Evolutionary conservation across 2,113 vertebrate genomes (phyloP).

Genomic region (Guaruba guarouba): DNA sequence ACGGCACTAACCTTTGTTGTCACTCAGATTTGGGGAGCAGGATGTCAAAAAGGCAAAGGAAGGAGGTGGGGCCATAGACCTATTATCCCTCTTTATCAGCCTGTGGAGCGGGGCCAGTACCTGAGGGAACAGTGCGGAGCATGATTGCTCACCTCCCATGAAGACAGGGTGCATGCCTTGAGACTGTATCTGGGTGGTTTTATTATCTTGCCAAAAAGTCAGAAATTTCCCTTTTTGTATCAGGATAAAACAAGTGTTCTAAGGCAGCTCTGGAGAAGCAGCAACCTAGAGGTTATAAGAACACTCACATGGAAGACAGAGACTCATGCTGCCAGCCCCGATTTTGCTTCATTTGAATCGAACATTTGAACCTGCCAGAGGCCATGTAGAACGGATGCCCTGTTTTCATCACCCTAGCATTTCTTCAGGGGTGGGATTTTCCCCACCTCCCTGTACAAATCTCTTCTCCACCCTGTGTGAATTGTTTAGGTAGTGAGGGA

Average conservation of each 20-base stretch:
- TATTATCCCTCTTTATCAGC: conserved; percentile 52
- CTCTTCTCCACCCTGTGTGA: background rate
- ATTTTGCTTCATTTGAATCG: background rate
- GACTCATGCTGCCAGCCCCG: background rate
- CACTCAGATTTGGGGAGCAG: conserved; percentile 39
- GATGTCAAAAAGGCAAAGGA: conserved; percentile 52
- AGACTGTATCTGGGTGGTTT: conserved; percentile 65
- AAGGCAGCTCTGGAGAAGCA: background rate
- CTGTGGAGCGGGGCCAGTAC: conserved; percentile 41
- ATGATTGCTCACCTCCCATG: conserved; percentile 60
- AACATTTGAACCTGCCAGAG: background rate
- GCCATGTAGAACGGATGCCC: background rate
- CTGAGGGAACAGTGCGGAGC: conserved; percentile 31
- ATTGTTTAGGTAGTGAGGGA: background rate
- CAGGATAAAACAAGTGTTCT: conserved; percentile 35
- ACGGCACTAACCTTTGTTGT: conserved; percentile 14
- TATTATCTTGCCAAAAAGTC: conserved; percentile 48
- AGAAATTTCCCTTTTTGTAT: conserved; percentile 22
- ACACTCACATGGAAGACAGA: background rate
- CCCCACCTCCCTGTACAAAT: background rate
- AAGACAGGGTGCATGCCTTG: conserved; percentile 42
- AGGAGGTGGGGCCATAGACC: conserved; percentile 36
- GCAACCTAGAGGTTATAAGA: background rate
- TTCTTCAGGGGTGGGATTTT: background rate
- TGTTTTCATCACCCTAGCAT: background rate